phyloP scores from a whole-genome alignment of 2,797 vertebrate genomes.

The Girardinus metallicus region DNA sequence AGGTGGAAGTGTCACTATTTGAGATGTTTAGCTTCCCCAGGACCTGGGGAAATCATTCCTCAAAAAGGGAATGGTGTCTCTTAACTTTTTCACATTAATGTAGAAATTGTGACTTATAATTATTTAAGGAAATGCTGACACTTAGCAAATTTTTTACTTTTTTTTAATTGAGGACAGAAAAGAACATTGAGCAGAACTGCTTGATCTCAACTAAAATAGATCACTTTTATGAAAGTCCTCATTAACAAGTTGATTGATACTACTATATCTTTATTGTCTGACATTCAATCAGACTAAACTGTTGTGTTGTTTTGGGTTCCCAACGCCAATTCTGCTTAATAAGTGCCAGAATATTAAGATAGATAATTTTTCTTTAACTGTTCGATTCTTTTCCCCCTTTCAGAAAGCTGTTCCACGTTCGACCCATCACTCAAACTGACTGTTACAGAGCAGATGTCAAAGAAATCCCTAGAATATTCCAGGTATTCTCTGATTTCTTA shows the following conservation, averaged over 20 bases:
- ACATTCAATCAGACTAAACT: neutral
- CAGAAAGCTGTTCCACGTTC: slow-evolving; percentile 97
- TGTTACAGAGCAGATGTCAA: slow-evolving; percentile 95
- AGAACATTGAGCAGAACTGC: neutral
- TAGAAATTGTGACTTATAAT: neutral
- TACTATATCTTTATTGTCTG: neutral
- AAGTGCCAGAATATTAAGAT: neutral
- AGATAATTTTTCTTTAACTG: neutral
- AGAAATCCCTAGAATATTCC: slow-evolving; percentile 98
- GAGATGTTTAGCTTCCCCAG: neutral
- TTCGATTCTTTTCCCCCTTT: neutral
- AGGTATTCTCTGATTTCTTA: slow-evolving; percentile 77
- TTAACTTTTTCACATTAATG: neutral
- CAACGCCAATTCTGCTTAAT: neutral
- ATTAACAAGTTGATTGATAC: neutral
- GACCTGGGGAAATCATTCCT: too few relatives aligned
- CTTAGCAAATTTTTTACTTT: neutral
- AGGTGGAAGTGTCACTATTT: neutral
- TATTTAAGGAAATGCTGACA: neutral
- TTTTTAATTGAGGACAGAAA: neutral
- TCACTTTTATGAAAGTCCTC: neutral
- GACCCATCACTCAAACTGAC: slow-evolving; percentile 96
- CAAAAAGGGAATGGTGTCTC: neutral
- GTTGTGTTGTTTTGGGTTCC: neutral
- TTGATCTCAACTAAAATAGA: neutral